Percentiles rank a stretch among this genome's conserved stretches.
Conservation (phyloP, 30 jellyfish, hydroid and myxozoan genomes). For the Sanderia malayensis region DNA sequence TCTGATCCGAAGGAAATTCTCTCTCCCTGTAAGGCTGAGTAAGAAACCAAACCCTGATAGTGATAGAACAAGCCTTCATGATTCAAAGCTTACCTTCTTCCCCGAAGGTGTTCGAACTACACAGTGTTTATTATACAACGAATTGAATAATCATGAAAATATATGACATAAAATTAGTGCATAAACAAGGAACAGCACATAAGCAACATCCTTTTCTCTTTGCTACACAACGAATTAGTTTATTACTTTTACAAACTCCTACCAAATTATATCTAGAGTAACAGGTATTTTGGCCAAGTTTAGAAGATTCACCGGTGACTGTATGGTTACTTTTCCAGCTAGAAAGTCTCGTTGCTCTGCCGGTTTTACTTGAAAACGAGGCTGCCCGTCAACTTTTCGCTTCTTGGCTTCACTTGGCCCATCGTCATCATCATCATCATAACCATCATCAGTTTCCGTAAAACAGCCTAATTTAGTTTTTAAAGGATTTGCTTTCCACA, state of each 20-base stretch:
- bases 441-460: neutral
- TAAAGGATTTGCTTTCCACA: neutral
- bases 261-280: neutral
- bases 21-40: too few species aligned
- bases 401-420: slow-evolving; percentile 6
- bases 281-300: slow-evolving; percentile 33
- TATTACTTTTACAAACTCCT: neutral
- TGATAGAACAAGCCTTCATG: too few species aligned
- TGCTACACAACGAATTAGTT: too few species aligned
- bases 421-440: neutral
- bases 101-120: too few species aligned
- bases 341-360: neutral
- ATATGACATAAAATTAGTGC: neutral
- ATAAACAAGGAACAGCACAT: neutral
- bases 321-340: neutral
- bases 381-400: slow-evolving; percentile 4
- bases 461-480: neutral
- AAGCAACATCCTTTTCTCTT: neutral
- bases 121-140: too few species aligned
- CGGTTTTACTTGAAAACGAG: neutral
- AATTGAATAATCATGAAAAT: too few species aligned
- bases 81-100: too few species aligned
- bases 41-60: too few species aligned
- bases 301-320: slow-evolving; percentile 11
- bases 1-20: too few species aligned